Evolutionary conservation across 2,797 vertebrate genomes (phyloP), one percentile per base, ranked within the genome.

Genomic region (Mallotus villosus): DNA sequence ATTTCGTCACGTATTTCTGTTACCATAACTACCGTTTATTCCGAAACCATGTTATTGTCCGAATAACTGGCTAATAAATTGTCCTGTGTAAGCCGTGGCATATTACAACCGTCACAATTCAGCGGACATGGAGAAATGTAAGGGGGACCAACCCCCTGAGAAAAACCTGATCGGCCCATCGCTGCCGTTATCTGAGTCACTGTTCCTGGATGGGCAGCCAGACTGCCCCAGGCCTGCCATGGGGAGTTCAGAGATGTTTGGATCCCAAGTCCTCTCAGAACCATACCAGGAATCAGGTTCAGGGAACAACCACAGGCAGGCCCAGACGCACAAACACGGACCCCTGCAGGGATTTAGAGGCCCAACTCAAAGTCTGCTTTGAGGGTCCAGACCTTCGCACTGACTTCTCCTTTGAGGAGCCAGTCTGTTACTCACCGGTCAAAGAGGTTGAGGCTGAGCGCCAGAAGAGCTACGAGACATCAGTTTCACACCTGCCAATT

Each of bases 141-240:
- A 85, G 65, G 25, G 61, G 65, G 74, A 76, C 74, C 63, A 78
- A 68, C 76, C 86, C 79, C 82, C 53, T 8, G 85, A 80, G 72
- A 68, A 74, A 82, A 78, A 79, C 67, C 70, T 85, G 82, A 87
- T 81, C 51, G 82, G 79, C 72, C 82, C 70, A 58, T 83, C 86
- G 86, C 79, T 82, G 69, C 75, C 74, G 82, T 81, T 77, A 83
- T 85, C 82, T 74, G 68, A 83, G 80, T 74, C 29, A 68, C 71
- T 74, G 53, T 75, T 82, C 81, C 89, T 88, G 83, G 89, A 89
- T 88, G 88, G 82, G 74, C 82, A 85, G 87, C 83, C 83, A 74
- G 80, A 83, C 63, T 80, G 86, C 90, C 87, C 78, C 73, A 75
- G 87, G 90, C 78, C 80, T 71, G 84, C 88, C 79, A 83, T 78